These are phyloP conservation scores for Colistium nudipinnis DNA, from an alignment of 2,113 vertebrate species.

Conservation along the genomic window DNA sequence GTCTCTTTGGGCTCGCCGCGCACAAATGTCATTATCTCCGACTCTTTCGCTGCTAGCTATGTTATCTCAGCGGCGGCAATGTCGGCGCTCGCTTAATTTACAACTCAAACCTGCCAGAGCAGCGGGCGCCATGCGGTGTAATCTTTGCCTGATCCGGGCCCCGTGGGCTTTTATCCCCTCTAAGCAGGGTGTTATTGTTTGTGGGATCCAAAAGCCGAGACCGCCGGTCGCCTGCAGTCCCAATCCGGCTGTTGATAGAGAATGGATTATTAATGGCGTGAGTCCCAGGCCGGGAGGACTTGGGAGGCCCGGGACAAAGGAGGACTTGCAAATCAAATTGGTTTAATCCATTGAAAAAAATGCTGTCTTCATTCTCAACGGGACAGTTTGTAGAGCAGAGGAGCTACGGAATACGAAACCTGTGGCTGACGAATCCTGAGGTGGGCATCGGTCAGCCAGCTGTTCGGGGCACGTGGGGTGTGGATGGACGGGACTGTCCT, in stretches of 20 bases:
- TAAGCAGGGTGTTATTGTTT: constrained; percentile 56
- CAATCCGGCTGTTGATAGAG: constrained; percentile 66
- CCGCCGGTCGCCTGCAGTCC: constrained; percentile 33
- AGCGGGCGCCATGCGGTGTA: constrained; percentile 26
- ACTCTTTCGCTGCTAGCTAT: constrained; percentile 44
- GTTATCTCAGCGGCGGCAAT: constrained; percentile 43
- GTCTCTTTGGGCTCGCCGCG: constrained; percentile 36
- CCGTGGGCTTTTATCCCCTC: constrained; percentile 48
- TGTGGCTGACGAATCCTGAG: constrained; percentile 22
- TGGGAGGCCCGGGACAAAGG: constrained; percentile 37
- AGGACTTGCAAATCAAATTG: constrained; percentile 69
- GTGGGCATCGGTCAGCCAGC: constrained; percentile 46
- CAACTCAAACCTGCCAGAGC: constrained; percentile 55
- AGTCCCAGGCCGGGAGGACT: constrained; percentile 26
- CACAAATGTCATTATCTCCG: constrained; percentile 53
- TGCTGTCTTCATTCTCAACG: constrained; percentile 71
- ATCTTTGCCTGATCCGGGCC: constrained; percentile 50
- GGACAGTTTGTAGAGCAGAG: constrained; percentile 47
- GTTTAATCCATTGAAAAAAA: constrained; percentile 70
- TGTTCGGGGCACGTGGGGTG: constrained; percentile 24
- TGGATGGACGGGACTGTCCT: constrained; percentile 29
- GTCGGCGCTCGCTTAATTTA: constrained; percentile 47
- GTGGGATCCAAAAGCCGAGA: constrained; percentile 48
- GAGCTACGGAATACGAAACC: constrained; percentile 65
- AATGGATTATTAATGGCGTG: constrained; percentile 43